Conservation (phyloP, 2,113 vertebrate species). For the Labeo catla region DNA sequence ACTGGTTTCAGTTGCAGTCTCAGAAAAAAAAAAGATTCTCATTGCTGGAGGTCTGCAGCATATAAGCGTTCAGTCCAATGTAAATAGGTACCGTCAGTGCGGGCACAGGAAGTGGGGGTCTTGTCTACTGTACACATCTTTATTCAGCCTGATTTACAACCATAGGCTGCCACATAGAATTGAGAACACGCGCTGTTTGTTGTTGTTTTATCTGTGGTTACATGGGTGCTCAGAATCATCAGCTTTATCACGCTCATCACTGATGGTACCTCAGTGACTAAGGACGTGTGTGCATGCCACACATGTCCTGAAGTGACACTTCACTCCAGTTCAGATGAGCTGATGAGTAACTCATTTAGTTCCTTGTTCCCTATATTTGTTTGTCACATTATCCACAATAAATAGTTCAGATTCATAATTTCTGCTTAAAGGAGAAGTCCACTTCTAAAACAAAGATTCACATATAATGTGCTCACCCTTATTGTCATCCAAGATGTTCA, state of each 20-base stretch:
- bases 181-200: neutral
- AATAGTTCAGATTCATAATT: neutral
- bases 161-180: neutral
- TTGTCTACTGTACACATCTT: slow-evolving; percentile 15
- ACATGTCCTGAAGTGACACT: neutral
- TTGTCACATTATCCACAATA: neutral
- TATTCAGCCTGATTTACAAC: slow-evolving; percentile 12
- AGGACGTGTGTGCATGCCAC: neutral
- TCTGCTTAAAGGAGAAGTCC: neutral
- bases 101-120: slow-evolving; percentile 3
- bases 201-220: slow-evolving; percentile 6
- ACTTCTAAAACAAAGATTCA: too few species aligned
- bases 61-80: neutral
- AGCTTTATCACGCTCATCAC: neutral
- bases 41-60: slow-evolving; percentile 42
- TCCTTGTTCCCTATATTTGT: neutral
- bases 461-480: too few species aligned
- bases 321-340: neutral
- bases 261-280: neutral
- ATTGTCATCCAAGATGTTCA: too few species aligned
- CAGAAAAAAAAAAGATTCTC: slow-evolving; percentile 41
- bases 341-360: neutral
- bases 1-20: slow-evolving; percentile 56
- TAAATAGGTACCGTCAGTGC: slow-evolving; percentile 8
- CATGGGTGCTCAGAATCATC: neutral